Conservation (phyloP, 2,797 vertebrate species). For the Neosilurus hyrtlii region DNA sequence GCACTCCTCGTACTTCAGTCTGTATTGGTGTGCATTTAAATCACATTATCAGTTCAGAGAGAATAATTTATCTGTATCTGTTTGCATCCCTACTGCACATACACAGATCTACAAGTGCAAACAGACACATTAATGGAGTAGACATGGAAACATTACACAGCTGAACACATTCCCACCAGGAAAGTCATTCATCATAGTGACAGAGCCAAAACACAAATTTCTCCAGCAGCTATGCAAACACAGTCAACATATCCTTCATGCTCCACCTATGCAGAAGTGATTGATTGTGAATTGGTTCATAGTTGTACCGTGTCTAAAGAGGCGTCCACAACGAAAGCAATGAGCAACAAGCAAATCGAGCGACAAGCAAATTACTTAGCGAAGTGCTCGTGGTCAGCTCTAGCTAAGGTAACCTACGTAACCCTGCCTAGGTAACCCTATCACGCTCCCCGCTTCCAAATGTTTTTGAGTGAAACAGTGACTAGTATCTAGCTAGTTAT, state of each 20-base stretch:
- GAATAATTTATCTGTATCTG: background rate
- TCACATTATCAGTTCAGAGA: background rate
- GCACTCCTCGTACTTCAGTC: background rate
- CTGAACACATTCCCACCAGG: conserved; percentile 36
- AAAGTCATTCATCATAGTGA: conserved; percentile 44
- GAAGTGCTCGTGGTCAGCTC: no score
- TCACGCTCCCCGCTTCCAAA: no score
- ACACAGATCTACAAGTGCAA: background rate
- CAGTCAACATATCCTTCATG: conserved; percentile 33
- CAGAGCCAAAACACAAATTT: conserved; percentile 32
- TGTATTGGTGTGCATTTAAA: background rate
- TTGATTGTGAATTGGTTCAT: conserved; percentile 7
- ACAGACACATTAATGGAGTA: conserved; percentile 20
- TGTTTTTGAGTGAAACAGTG: no score
- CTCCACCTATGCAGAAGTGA: background rate
- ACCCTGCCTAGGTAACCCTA: no score
- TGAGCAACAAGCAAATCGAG: no score
- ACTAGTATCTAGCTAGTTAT: no score
- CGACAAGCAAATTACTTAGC: no score
- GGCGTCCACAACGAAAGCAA: no score
- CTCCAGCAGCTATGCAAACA: conserved; percentile 53
- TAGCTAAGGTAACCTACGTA: no score
- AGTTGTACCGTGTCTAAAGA: background rate
- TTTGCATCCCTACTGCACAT: background rate
- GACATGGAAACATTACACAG: conserved; percentile 35